Evolutionary conservation across 2,113 vertebrate genomes (phyloP), one percentile per base, ranked within the genome.

Genomic region (Antennarius striatus): DNA sequence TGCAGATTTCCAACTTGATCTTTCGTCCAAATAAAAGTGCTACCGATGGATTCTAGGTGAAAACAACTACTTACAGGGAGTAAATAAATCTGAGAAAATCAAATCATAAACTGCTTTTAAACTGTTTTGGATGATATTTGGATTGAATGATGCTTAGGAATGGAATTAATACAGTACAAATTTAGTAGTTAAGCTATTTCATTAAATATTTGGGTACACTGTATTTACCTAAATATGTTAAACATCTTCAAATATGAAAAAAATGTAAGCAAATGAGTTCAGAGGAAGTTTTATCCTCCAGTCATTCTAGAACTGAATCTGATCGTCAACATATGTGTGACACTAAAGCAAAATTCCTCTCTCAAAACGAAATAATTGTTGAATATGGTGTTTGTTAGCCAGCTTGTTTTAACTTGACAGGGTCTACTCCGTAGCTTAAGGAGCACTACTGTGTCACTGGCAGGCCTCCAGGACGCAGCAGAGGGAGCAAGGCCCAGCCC

Each of bases 391-490:
- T 68, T 73, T 61, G 39, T 57, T 72, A 83, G 45, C 15, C 64
- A 69, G 64, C 57, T 64, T 68, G 65, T 56, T 72, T 62, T 62
- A 39, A 69, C 78, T 74, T 73, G 49, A 55, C 39, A 36, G 32
- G 32, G 40, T 75, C 65, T 72, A 71, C 77, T 56, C 12, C 51
- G 55, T 6, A 69, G 78, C 79, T 85, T 58, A 72, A 82, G 77
- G 68, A 86, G 81, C 40, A 16, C 61, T 61, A 45, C 77, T 70
- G 69, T 77, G 83, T 54, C 75, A 68, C 77, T 92, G 90, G 92
- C 91, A 39, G 50, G 47, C 73, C 74, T 91, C 91, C 91, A 91
- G 82, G 78, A 88, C 81, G 79, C 86, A 90, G 83, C 68, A 36
- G 14, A n/a, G 53, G 52, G 73, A 79, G 89, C 48, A 15, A 69